phyloP scores from a whole-genome alignment of 2,113 vertebrate species.

The Mustela lutreola region DNA sequence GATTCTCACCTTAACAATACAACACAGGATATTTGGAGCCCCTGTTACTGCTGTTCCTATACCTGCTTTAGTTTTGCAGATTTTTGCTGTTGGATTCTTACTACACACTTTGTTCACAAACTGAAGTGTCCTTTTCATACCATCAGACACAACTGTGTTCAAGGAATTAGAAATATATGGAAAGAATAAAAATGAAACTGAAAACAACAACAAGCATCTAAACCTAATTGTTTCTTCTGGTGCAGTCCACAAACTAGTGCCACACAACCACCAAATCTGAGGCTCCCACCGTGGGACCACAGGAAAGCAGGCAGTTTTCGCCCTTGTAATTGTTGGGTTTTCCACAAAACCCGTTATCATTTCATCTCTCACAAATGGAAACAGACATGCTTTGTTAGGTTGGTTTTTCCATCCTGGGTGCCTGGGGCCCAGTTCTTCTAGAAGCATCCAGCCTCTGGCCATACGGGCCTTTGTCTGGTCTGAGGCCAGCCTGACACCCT shows the following conservation, averaged over 20 bases:
- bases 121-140: neutral
- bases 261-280: neutral
- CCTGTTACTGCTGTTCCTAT: neutral
- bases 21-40: neutral
- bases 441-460: neutral
- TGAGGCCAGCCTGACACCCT: neutral
- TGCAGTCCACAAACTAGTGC: neutral
- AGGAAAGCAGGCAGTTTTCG: conserved; percentile 12
- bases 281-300: neutral
- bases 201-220: neutral
- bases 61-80: neutral
- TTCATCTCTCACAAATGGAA: conserved; percentile 53
- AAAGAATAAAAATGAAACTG: neutral
- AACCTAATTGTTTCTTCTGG: neutral
- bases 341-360: neutral
- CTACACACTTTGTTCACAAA: neutral
- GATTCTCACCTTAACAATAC: neutral
- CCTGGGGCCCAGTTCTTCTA: neutral
- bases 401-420: neutral
- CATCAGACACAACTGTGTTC: neutral
- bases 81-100: conserved; percentile 1
- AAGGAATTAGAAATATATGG: neutral
- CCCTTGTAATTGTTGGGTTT: conserved; percentile 14
- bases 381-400: conserved; percentile 36
- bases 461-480: neutral